Conservation (phyloP, 2,797 vertebrate genomes). For the Darevskia nairensis region DNA sequence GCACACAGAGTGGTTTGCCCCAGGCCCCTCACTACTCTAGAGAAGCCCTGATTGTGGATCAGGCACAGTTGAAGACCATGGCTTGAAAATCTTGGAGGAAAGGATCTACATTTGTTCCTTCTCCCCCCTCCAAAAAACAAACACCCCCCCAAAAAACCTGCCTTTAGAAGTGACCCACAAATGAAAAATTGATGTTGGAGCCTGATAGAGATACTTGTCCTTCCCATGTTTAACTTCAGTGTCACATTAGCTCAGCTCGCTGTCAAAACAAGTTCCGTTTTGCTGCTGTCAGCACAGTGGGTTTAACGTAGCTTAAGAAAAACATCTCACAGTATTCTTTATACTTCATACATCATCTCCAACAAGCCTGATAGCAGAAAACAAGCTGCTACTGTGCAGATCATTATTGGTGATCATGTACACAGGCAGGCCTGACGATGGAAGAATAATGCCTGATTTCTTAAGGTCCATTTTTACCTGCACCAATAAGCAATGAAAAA, state of each 20-base stretch:
- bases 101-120: background rate
- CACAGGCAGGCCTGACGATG: background rate
- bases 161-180: constrained; percentile 51
- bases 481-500: background rate
- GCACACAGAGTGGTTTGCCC: no score
- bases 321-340: constrained; percentile 64
- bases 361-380: constrained; percentile 69
- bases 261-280: constrained; percentile 68
- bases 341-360: constrained; percentile 66
- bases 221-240: constrained; percentile 46
- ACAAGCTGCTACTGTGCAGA: constrained; percentile 51
- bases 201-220: constrained; percentile 52
- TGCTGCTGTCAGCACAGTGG: constrained; percentile 70
- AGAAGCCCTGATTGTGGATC: background rate
- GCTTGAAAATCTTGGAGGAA: background rate
- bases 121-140: constrained; percentile 2
- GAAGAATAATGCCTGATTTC: constrained; percentile 40
- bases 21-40: no score
- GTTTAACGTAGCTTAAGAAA: constrained; percentile 72
- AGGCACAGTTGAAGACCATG: constrained; percentile 24
- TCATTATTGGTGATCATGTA: constrained; percentile 58
- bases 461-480: constrained; percentile 42
- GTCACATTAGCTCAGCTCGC: constrained; percentile 57
- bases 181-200: constrained; percentile 22
- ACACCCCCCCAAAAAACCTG: background rate